Evolutionary conservation across 2,113 vertebrate species (phyloP).

Genomic region (Herpetotheres cachinnans): DNA sequence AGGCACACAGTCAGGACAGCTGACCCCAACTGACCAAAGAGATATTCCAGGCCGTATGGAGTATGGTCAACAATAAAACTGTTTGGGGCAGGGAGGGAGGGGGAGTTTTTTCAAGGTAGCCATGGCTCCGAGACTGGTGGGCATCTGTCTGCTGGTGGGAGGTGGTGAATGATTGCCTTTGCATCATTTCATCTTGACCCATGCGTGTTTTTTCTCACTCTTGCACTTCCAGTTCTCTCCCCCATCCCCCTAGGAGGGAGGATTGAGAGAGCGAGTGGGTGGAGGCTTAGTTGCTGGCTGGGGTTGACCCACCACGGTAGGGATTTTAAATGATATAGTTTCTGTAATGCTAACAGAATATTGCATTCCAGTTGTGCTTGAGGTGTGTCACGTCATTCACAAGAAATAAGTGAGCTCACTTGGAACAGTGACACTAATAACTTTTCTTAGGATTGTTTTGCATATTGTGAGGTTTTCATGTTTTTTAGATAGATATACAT

Average conservation of each 20-base stretch:
- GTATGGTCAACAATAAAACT: neutral
- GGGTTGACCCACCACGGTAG: accelerated
- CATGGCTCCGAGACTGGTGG: neutral
- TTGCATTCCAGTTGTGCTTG: neutral
- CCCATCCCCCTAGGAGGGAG: neutral
- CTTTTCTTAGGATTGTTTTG: neutral
- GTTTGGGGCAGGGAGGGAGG: neutral
- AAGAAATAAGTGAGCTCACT: neutral
- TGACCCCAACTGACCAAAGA: neutral
- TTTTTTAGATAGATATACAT: neutral
- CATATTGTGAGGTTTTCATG: neutral
- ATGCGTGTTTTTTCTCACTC: accelerated
- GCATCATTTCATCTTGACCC: neutral
- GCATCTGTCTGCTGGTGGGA: neutral
- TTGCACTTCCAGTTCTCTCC: neutral
- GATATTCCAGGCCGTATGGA: neutral
- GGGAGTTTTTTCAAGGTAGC: neutral
- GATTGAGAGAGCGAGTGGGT: neutral
- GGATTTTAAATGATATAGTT: neutral
- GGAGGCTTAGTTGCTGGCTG: neutral
- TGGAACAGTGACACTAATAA: neutral
- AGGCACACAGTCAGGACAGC: neutral
- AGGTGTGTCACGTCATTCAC: neutral
- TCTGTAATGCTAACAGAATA: neutral
- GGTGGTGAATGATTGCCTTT: neutral